phyloP scores from a whole-genome alignment of 2,113 vertebrate species.

The Entelurus aequoreus region DNA sequence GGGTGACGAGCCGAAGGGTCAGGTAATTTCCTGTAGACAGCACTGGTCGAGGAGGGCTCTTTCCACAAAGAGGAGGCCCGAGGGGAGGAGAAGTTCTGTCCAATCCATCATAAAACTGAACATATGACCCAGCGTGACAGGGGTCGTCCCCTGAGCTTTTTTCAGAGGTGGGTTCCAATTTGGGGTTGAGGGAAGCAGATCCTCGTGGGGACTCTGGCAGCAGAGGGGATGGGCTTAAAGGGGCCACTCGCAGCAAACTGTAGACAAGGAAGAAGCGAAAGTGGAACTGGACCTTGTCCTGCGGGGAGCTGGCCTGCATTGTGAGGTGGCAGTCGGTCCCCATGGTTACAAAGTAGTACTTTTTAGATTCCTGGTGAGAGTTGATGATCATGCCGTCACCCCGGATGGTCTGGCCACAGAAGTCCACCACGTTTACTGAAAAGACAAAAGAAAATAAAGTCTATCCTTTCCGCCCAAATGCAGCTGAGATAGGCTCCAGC shows the following conservation, averaged over 20 bases:
- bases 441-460: not conserved
- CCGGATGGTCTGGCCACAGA: conserved; percentile 76
- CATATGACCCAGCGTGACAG: conserved; percentile 76
- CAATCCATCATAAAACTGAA: conserved; percentile 81
- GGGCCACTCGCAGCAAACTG: conserved; percentile 72
- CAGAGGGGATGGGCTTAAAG: conserved; percentile 58
- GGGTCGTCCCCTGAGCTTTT: conserved; percentile 61
- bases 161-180: conserved; percentile 46
- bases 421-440: conserved; percentile 77
- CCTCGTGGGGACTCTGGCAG: conserved; percentile 35
- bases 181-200: conserved; percentile 20
- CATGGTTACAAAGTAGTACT: conserved; percentile 80
- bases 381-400: conserved; percentile 76
- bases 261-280: conserved; percentile 87
- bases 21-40: conserved; percentile 76
- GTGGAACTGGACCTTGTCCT: conserved; percentile 81
- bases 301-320: conserved; percentile 68
- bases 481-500: too few relatives aligned
- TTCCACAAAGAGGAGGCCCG: conserved; percentile 75
- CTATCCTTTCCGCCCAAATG: too few relatives aligned
- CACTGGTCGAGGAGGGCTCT: conserved; percentile 71
- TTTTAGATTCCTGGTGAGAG: conserved; percentile 77
- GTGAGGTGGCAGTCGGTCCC: conserved; percentile 80
- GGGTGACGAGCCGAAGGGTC: conserved; percentile 78
- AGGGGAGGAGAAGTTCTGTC: conserved; percentile 59